phyloP scores from a whole-genome alignment of 2,888 invertebrate species.

The Blomia tropicalis region DNA sequence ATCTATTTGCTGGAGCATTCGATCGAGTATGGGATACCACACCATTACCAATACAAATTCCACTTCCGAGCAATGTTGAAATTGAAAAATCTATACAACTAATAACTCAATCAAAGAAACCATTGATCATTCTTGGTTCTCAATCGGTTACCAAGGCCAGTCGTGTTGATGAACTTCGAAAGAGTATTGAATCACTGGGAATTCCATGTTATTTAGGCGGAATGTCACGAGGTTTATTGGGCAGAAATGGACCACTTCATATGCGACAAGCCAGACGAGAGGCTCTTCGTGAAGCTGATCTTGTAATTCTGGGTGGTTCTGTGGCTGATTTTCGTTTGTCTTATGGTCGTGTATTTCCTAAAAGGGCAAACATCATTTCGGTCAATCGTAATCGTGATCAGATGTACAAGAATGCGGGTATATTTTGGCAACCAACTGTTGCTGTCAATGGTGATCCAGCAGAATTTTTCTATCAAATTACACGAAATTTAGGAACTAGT shows the following conservation, averaged over 20 bases:
- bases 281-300: slow-evolving; percentile 44
- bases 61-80: slow-evolving; percentile 34
- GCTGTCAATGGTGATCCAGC: slow-evolving; percentile 43
- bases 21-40: slow-evolving; percentile 35
- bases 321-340: slow-evolving; percentile 45
- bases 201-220: slow-evolving; percentile 46
- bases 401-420: slow-evolving; percentile 43
- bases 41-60: slow-evolving; percentile 39
- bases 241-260: slow-evolving; percentile 39
- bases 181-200: slow-evolving; percentile 40
- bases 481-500: slow-evolving; percentile 33
- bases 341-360: slow-evolving; percentile 42
- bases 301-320: slow-evolving; percentile 44
- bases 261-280: slow-evolving; percentile 42
- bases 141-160: slow-evolving; percentile 43
- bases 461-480: slow-evolving; percentile 38
- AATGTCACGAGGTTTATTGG: slow-evolving; percentile 45
- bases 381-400: slow-evolving; percentile 43
- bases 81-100: slow-evolving; percentile 36
- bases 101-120: slow-evolving; percentile 39
- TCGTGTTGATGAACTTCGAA: slow-evolving; percentile 36
- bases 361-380: slow-evolving; percentile 42
- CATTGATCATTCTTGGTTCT: slow-evolving; percentile 43
- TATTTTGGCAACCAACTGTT: slow-evolving; percentile 45
- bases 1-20: slow-evolving; percentile 44